Conservation (phyloP, 2,797 vertebrate species). For the Microtus obscurus region DNA sequence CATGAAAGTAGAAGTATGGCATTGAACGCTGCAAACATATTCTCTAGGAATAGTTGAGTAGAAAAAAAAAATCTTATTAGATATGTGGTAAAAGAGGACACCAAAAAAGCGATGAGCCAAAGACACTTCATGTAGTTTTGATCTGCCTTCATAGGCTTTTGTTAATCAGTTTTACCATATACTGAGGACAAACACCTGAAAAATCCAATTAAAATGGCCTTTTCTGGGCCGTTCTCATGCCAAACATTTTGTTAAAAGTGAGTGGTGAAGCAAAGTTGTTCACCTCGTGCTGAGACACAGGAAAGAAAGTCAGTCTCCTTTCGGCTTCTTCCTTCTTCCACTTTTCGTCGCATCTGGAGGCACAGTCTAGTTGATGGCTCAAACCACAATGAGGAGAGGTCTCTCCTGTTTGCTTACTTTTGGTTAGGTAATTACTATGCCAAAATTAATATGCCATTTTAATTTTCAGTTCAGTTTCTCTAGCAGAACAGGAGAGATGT, state of each 20-base stretch:
- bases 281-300: not conserved
- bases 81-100: slow-evolving; percentile 44
- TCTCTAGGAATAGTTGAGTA: slow-evolving; percentile 43
- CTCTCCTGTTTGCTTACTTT: not conserved
- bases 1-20: not conserved
- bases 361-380: not conserved
- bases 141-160: not conserved
- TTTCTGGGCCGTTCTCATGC: not conserved
- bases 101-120: slow-evolving; percentile 5
- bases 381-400: not conserved
- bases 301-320: too few species aligned
- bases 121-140: slow-evolving; percentile 26
- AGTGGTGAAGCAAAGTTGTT: too few species aligned
- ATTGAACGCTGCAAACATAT: slow-evolving; percentile 43
- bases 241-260: not conserved
- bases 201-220: not conserved
- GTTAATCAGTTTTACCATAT: not conserved
- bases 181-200: not conserved
- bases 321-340: not conserved
- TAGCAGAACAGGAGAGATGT: slow-evolving; percentile 67
- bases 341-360: not conserved
- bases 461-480: slow-evolving; percentile 69
- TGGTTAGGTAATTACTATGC: slow-evolving; percentile 55
- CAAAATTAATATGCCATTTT: slow-evolving; percentile 72
- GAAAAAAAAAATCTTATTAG: not conserved